A percentile compares a stretch with the other conserved stretches of the same genome.
These are phyloP conservation scores for Pentalonia nigronervosa DNA, from an alignment of 1,140 invertebrate species.

Conservation along the genomic window DNA sequence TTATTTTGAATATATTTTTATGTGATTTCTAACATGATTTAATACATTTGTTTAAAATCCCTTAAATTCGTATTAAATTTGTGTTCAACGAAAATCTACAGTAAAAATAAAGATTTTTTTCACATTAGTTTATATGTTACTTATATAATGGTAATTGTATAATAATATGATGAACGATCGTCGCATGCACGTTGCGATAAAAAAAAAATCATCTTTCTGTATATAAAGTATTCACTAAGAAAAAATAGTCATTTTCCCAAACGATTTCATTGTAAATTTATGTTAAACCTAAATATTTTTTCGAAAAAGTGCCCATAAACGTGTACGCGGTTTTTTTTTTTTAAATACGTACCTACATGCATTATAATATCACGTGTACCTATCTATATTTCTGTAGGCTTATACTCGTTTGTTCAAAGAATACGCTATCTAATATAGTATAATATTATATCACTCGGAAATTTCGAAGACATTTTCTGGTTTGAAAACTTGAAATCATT, in stretches of 20 bases:
- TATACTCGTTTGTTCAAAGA: neutral
- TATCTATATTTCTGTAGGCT: neutral
- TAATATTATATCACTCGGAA: neutral
- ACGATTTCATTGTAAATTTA: neutral
- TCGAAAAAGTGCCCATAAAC: neutral
- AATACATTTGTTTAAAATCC: neutral
- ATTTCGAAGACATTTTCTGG: conserved; percentile 27
- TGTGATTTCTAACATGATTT: neutral
- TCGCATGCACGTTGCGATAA: neutral
- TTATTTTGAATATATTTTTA: neutral
- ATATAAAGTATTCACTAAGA: no score
- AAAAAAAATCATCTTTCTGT: neutral
- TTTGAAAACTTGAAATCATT: conserved; percentile 28
- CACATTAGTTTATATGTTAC: neutral
- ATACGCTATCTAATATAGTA: neutral
- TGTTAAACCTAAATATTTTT: neutral
- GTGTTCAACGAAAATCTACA: neutral
- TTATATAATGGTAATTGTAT: neutral
- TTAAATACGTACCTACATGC: no score
- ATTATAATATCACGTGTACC: neutral
- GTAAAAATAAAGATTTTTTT: neutral
- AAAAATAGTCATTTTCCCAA: neutral
- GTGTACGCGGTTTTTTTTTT: neutral
- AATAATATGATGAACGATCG: no score
- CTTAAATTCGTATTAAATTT: neutral